Evolutionary conservation across 2,113 vertebrate species (phyloP).

Genomic region (Ammodytes dubius): DNA sequence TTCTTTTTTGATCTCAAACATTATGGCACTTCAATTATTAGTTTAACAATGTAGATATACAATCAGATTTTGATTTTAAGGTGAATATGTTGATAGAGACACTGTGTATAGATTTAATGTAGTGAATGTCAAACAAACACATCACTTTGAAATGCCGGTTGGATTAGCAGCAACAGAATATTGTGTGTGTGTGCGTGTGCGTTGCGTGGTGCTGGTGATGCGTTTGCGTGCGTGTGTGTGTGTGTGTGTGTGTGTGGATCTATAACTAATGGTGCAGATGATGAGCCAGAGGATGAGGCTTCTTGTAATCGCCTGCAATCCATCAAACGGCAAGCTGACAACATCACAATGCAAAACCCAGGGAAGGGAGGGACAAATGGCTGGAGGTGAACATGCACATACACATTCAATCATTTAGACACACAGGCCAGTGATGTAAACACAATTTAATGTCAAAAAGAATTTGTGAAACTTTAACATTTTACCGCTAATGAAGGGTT

Average conservation of each 20-base stretch:
- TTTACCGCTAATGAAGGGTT: neutral
- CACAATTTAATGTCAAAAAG: constrained; percentile 2
- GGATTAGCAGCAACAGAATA: constrained; percentile 22
- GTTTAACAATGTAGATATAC: neutral
- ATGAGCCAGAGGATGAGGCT: constrained; percentile 86
- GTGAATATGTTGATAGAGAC: too few relatives aligned
- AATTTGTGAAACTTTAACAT: neutral
- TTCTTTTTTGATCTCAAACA: neutral
- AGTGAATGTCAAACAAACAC: neutral
- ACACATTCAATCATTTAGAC: constrained; percentile 20
- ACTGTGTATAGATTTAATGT: neutral
- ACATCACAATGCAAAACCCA: constrained; percentile 87
- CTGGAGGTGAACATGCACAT: constrained; percentile 17
- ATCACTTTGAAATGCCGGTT: constrained; percentile 8
- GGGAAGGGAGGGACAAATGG: constrained; percentile 37
- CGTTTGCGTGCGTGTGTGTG: constrained; percentile 6
- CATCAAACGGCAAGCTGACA: constrained; percentile 96
- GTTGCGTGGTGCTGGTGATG: constrained; percentile 11
- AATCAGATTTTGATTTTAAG: neutral
- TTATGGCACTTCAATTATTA: neutral
- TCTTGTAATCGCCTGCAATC: constrained; percentile 96
- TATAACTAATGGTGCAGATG: constrained; percentile 98
- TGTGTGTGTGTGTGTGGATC: constrained; percentile 85
- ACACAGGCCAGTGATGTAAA: constrained; percentile 20
- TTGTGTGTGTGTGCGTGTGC: neutral